Percentiles rank a stretch among this genome's conserved stretches.
These are phyloP conservation scores for Borostomias antarcticus DNA, from an alignment of 2,797 vertebrate genomes.

Conservation along the genomic window DNA sequence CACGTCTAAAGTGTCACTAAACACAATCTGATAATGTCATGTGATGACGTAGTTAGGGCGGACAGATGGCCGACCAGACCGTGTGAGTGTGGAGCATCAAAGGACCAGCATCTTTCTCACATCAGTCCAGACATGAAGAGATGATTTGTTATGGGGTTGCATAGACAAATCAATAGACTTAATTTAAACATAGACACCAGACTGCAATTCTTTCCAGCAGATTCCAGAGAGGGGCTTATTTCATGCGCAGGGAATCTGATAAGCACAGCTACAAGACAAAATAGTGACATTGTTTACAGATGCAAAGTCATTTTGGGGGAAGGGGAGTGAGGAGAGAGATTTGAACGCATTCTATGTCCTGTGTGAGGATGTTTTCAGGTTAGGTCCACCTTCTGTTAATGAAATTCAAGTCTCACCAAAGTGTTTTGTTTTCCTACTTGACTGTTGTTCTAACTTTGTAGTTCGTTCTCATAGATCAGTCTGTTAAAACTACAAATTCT, in stretches of 20 bases:
- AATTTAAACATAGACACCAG: constrained; percentile 8
- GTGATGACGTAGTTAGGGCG: background rate
- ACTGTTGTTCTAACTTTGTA: too few relatives aligned
- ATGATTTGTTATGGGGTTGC: constrained; percentile 18
- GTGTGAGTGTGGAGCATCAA: constrained; percentile 12
- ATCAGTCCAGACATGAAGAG: constrained; percentile 19
- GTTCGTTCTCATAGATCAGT: too few relatives aligned
- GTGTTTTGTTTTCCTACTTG: too few relatives aligned
- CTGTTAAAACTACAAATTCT: too few relatives aligned
- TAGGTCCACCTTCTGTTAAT: too few relatives aligned
- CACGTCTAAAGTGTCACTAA: constrained; percentile 14
- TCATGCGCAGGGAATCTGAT: constrained; percentile 9
- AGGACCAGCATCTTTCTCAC: constrained; percentile 14
- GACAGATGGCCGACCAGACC: constrained; percentile 5
- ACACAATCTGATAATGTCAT: constrained; percentile 23
- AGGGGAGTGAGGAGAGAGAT: too few relatives aligned
- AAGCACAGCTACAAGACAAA: too few relatives aligned
- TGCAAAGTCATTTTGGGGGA: too few relatives aligned
- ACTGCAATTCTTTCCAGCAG: constrained; percentile 6
- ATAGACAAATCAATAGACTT: constrained; percentile 16
- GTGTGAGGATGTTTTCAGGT: too few relatives aligned
- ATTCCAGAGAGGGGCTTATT: constrained; percentile 12
- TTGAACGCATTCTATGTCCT: too few relatives aligned
- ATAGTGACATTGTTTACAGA: too few relatives aligned
- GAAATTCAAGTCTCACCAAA: too few relatives aligned